A percentile compares a stretch with the other conserved stretches of the same genome.
Evolutionary conservation across 2,113 vertebrate genomes (phyloP).

Genomic region (Mellivora capensis): DNA sequence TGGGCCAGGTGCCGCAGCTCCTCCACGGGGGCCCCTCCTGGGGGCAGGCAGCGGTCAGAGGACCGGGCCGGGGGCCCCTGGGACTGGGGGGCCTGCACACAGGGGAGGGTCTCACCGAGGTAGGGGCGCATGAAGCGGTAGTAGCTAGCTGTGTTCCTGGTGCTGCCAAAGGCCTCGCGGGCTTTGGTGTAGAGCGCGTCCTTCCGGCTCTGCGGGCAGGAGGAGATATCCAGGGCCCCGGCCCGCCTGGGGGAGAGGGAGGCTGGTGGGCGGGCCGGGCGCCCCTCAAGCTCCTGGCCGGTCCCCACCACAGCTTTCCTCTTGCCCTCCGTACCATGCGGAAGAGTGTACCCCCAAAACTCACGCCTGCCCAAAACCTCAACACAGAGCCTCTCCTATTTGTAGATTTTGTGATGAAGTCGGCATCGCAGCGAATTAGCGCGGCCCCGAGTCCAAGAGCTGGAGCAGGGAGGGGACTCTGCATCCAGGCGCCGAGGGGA

Average conservation of each 20-base stretch:
- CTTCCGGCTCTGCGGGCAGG: conserved; percentile 79
- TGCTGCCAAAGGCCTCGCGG: conserved; percentile 61
- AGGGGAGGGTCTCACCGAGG: conserved; percentile 72
- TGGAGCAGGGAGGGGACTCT: not conserved
- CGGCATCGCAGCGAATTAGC: not conserved
- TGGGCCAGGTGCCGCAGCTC: conserved; percentile 75
- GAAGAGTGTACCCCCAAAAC: not conserved
- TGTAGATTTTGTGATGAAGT: not conserved
- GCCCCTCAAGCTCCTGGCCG: fast-evolving
- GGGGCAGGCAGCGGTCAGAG: not conserved
- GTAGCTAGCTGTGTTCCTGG: not conserved
- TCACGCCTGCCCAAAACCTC: not conserved
- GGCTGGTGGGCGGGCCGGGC: not conserved
- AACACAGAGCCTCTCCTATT: not conserved
- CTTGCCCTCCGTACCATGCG: not conserved
- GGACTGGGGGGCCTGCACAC: fast-evolving
- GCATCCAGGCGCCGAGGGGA: fast-evolving
- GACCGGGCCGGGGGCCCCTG: too few relatives aligned
- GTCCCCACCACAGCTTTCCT: not conserved
- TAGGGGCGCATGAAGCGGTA: conserved; percentile 73
- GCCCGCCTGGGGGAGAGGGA: conserved; percentile 65
- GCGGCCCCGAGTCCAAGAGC: not conserved
- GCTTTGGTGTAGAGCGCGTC: conserved; percentile 76
- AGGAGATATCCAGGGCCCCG: conserved; percentile 59
- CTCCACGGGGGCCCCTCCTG: conserved; percentile 78